Conservation (phyloP, 1,140 invertebrate genomes). For the Neuroterus valhalla region DNA sequence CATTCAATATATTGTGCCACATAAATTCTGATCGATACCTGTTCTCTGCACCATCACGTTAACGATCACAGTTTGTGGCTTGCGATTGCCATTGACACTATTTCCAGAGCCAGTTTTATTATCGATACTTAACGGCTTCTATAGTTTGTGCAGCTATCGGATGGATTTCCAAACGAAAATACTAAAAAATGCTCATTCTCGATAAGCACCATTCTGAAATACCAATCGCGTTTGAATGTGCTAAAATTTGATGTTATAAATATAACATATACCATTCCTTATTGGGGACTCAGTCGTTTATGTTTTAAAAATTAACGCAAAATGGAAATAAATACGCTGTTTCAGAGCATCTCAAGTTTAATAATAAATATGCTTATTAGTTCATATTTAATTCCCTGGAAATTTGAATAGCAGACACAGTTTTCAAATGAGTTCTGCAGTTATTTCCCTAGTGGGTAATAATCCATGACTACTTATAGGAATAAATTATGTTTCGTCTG, state of each 20-base stretch:
- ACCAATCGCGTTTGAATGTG: background rate
- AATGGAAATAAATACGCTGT: too few relatives aligned
- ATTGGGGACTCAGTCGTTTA: too few relatives aligned
- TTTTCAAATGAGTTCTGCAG: constrained; percentile 26
- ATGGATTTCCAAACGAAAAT: constrained; percentile 8
- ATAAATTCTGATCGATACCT: constrained; percentile 24
- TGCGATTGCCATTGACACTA: constrained; percentile 16
- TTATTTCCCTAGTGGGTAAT: constrained; percentile 19
- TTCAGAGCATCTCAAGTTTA: background rate
- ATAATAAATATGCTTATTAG: constrained; percentile 3
- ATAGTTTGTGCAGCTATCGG: constrained; percentile 3
- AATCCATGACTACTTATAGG: constrained; percentile 24
- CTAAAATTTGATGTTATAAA: background rate
- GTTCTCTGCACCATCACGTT: constrained; percentile 10
- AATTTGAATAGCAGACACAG: constrained; percentile 28
- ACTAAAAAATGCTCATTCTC: background rate
- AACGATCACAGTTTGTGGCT: constrained; percentile 13
- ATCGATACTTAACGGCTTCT: constrained; percentile 25
- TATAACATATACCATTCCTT: background rate
- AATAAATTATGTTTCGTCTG: constrained; percentile 6
- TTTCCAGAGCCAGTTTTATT: constrained; percentile 22
- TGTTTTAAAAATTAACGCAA: too few relatives aligned
- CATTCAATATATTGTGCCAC: background rate
- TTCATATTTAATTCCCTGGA: constrained; percentile 1
- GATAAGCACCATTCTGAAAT: background rate